phyloP scores from a whole-genome alignment of 2,797 vertebrate species.

The Hemitrygon akajei region DNA sequence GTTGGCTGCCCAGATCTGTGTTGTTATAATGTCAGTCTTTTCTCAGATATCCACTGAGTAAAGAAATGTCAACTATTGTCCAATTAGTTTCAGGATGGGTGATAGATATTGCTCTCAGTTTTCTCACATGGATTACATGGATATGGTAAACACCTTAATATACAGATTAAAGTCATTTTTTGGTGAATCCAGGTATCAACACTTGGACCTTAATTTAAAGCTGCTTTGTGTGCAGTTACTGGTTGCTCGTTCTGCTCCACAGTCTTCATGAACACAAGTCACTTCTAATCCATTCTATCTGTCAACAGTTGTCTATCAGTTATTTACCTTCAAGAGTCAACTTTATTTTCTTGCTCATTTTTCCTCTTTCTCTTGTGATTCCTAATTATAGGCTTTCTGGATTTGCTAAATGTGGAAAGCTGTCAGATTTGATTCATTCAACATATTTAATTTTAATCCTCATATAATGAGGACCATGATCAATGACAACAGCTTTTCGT shows the following conservation, averaged over 20 bases:
- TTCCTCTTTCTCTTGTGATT: neutral
- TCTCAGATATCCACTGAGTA: constrained; percentile 17
- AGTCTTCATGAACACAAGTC: neutral
- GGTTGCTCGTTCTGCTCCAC: neutral
- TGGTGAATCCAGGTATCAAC: neutral
- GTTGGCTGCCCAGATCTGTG: neutral
- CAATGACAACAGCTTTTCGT: neutral
- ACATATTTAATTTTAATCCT: neutral
- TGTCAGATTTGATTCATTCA: neutral
- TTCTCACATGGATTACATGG: neutral
- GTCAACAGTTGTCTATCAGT: neutral
- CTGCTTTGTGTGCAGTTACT: neutral
- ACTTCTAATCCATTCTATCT: neutral
- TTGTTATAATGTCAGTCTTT: constrained; percentile 9
- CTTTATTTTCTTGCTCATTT: constrained; percentile 19
- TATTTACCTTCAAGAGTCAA: neutral
- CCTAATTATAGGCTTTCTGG: neutral
- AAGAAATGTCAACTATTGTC: constrained; percentile 9
- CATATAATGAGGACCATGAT: neutral
- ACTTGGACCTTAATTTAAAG: neutral
- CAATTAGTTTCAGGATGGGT: constrained; percentile 20
- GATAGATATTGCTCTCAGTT: constrained; percentile 25
- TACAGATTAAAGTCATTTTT: neutral
- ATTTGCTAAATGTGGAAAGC: neutral
- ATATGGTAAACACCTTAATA: constrained; percentile 22